These are phyloP conservation scores for Drosophila neonasuta DNA, from an alignment of 2,888 invertebrate species.

Conservation along the genomic window DNA sequence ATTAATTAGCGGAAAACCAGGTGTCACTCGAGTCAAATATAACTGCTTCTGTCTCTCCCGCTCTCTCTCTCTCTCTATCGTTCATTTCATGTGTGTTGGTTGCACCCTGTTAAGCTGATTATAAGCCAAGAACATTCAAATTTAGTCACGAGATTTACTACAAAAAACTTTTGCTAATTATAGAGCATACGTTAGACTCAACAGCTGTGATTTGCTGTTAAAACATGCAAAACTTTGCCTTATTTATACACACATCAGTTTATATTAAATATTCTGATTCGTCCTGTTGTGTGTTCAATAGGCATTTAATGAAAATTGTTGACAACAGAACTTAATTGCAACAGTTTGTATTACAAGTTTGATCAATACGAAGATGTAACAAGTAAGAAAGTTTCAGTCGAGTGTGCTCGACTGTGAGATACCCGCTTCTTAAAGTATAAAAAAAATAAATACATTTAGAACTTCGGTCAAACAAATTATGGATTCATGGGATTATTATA, in stretches of 20 bases:
- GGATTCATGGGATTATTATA: no score
- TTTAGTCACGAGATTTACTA: not conserved
- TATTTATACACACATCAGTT: not conserved
- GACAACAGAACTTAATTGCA: not conserved
- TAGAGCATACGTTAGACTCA: not conserved
- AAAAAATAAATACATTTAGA: no score
- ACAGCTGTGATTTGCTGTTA: not conserved
- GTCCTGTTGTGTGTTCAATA: not conserved
- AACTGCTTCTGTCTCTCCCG: not conserved
- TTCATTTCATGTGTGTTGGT: not conserved
- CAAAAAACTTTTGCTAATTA: not conserved
- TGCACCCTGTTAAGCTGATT: constrained; percentile 17
- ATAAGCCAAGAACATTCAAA: constrained; percentile 1
- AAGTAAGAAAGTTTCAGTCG: no score
- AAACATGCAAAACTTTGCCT: not conserved
- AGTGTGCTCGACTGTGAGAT: no score
- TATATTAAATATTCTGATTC: not conserved
- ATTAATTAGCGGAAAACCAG: constrained; percentile 59
- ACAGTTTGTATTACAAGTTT: not conserved
- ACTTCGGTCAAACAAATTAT: no score
- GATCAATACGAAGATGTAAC: not conserved
- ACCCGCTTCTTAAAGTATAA: no score
- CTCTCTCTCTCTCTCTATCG: not conserved
- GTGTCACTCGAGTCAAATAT: constrained; percentile 8
- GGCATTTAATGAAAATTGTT: not conserved